phyloP scores from a whole-genome alignment of 2,113 vertebrate genomes.

The Leptocoma aspasia region DNA sequence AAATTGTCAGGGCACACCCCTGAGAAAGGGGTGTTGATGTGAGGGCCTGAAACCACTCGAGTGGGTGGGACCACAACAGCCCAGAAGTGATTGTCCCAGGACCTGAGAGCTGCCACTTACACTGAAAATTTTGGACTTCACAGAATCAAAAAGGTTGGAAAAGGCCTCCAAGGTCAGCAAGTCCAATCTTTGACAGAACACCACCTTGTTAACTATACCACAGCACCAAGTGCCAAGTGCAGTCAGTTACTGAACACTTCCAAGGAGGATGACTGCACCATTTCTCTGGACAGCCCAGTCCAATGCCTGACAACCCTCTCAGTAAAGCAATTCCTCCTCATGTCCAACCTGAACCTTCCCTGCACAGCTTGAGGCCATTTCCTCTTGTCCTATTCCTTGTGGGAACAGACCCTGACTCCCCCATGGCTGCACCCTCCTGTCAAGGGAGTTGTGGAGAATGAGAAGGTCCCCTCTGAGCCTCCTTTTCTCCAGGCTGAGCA shows the following conservation, averaged over 20 bases:
- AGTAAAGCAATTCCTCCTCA: neutral
- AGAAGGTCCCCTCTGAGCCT: neutral
- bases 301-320: neutral
- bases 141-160: neutral
- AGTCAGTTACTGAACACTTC: neutral
- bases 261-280: neutral
- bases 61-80: neutral
- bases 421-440: neutral
- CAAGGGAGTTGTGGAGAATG: neutral
- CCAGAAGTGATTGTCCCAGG: neutral
- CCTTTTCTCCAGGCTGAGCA: neutral
- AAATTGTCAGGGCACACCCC: neutral
- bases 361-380: neutral
- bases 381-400: neutral
- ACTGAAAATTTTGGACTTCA: neutral
- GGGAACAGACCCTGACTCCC: neutral
- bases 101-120: neutral
- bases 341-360: neutral
- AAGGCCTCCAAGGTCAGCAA: neutral
- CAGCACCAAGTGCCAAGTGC: neutral
- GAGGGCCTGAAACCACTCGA: neutral
- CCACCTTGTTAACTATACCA: neutral
- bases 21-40: neutral
- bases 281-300: neutral
- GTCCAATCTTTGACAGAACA: neutral